phyloP scores from a whole-genome alignment of 1,140 invertebrate species.

The Plectrocnemia conspersa region DNA sequence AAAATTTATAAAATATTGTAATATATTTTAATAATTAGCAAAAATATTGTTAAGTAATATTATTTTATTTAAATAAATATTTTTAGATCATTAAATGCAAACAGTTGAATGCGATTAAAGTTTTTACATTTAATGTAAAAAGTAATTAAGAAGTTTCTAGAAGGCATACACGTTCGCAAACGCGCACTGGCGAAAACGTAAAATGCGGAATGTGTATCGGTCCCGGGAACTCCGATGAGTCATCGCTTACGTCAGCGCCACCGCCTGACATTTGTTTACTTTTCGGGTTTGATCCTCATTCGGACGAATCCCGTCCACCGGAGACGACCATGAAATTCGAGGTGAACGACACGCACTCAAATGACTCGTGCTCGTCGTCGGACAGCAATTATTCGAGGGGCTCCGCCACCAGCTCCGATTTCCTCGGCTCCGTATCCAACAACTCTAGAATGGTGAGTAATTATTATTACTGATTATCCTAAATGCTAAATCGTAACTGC shows the following conservation, averaged over 20 bases:
- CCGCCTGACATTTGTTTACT: constrained; percentile 1
- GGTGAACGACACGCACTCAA: constrained; percentile 28
- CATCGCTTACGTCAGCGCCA: neutral
- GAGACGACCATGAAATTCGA: constrained; percentile 27
- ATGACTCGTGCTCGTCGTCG: constrained; percentile 26
- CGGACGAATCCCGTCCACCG: neutral
- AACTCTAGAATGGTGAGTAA: constrained; percentile 23
- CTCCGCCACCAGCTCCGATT: constrained; percentile 25
- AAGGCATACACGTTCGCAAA: no score
- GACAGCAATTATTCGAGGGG: constrained; percentile 23
- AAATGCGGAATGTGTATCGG: neutral
- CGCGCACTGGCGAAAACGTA: no score
- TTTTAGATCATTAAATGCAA: no score
- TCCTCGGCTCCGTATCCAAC: constrained; percentile 23
- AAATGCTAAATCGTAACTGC: no score
- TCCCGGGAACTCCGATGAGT: neutral
- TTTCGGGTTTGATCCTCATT: neutral
- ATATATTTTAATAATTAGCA: no score
- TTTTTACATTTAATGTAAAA: no score
- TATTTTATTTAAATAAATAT: no score
- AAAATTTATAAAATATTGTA: no score
- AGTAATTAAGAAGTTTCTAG: no score
- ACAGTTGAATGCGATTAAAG: no score
- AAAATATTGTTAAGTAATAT: no score
- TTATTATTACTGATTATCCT: no score